phyloP scores from a whole-genome alignment of 1,140 invertebrate species.

The Atopsyche davidsoni region DNA sequence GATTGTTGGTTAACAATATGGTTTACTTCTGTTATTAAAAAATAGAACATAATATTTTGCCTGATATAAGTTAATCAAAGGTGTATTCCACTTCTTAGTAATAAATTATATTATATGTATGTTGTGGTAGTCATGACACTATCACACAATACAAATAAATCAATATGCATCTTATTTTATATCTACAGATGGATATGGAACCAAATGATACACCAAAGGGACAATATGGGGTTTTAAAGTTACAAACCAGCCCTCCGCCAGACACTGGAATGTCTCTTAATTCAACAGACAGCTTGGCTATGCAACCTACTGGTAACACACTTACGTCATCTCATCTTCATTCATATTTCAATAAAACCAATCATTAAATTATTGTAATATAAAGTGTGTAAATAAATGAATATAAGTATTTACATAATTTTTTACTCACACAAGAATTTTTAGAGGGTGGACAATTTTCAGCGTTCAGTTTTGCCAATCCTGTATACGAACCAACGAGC shows the following conservation, averaged over 20 bases:
- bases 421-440: too few species aligned
- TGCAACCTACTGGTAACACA: conserved; percentile 10
- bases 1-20: background rate
- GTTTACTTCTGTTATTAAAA: too few species aligned
- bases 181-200: conserved; percentile 54
- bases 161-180: conserved; percentile 1
- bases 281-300: conserved; percentile 16
- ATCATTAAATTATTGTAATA: background rate
- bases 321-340: background rate
- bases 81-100: too few species aligned
- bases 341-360: background rate
- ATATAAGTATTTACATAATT: conserved; percentile 1
- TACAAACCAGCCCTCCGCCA: conserved; percentile 48
- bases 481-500: conserved; percentile 66
- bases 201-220: conserved; percentile 45
- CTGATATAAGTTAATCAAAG: too few species aligned
- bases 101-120: too few species aligned
- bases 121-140: background rate
- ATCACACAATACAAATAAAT: conserved; percentile 11
- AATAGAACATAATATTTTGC: too few species aligned
- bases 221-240: conserved; percentile 56
- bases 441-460: conserved; percentile 48
- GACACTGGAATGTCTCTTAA: conserved; percentile 35
- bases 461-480: conserved; percentile 69
- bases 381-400: too few species aligned